Conservation (phyloP, 37 sponge, comb jelly and placozoan genomes). For the Eunapius fragilis region DNA sequence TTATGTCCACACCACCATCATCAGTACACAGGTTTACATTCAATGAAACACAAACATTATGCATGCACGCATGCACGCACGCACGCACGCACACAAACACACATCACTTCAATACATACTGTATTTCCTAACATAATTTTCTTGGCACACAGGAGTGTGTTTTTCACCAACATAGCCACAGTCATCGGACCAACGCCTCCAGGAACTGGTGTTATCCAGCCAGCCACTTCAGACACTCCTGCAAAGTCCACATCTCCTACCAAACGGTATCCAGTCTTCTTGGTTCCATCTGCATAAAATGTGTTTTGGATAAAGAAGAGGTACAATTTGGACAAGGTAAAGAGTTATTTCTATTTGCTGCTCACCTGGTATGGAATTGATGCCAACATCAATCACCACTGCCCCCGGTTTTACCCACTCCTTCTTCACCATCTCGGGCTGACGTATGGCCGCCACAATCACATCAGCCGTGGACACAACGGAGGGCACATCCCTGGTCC, state of each 20-base stretch:
- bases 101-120: not conserved
- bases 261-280: slow-evolving; percentile 80
- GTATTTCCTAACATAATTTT: slow-evolving; percentile 9
- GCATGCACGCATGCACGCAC: not conserved
- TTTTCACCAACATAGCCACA: slow-evolving; percentile 96
- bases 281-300: slow-evolving; percentile 61
- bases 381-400: slow-evolving; percentile 97
- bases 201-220: slow-evolving; percentile 95
- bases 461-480: slow-evolving; percentile 84
- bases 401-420: slow-evolving; percentile 96
- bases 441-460: slow-evolving; percentile 85
- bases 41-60: too few species aligned
- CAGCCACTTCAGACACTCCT: slow-evolving; percentile 69
- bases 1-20: too few species aligned
- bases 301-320: too few species aligned
- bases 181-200: slow-evolving; percentile 99
- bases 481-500: slow-evolving; percentile 59
- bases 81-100: not conserved
- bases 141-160: slow-evolving; percentile 81
- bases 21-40: too few species aligned
- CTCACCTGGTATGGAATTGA: slow-evolving; percentile 84
- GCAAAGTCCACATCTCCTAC: slow-evolving; percentile 95
- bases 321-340: too few species aligned
- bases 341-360: not conserved
- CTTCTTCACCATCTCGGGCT: slow-evolving; percentile 81